Conservation (phyloP, 1,140 invertebrate species). For the Pygmarrhopalites habei region DNA sequence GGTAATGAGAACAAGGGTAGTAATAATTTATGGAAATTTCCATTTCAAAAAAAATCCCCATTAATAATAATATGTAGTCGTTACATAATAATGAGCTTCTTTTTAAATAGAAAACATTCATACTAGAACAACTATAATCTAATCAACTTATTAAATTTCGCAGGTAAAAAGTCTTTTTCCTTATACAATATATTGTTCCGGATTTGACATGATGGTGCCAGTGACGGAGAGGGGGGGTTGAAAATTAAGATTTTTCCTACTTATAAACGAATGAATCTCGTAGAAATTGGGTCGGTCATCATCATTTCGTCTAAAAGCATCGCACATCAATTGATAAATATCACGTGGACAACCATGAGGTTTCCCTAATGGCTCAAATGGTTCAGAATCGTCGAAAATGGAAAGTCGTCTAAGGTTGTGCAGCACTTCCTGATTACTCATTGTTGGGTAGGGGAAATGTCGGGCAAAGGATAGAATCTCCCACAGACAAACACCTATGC, state of each 20-base stretch:
- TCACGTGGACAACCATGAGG: conserved; percentile 68
- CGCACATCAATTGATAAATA: conserved; percentile 79
- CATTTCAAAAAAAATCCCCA: no score
- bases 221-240: conserved; percentile 44
- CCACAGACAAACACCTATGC: conserved; percentile 66
- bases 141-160: neutral
- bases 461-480: conserved; percentile 65
- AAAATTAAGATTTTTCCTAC: conserved; percentile 72
- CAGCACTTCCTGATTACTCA: conserved; percentile 63
- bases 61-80: no score
- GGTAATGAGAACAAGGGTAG: no score
- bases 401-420: conserved; percentile 61
- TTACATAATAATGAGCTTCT: no score
- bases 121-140: no score
- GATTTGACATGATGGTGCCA: conserved; percentile 14
- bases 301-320: conserved; percentile 79
- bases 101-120: no score
- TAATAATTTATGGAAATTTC: no score
- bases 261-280: conserved; percentile 79
- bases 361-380: conserved; percentile 58
- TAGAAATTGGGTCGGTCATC: conserved; percentile 71
- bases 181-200: conserved; percentile 33
- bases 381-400: conserved; percentile 50
- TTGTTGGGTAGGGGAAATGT: conserved; percentile 59
- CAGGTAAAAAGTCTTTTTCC: neutral